These are phyloP conservation scores for Nyctereutes procyonoides DNA, from an alignment of 2,113 vertebrate species.

Conservation along the genomic window DNA sequence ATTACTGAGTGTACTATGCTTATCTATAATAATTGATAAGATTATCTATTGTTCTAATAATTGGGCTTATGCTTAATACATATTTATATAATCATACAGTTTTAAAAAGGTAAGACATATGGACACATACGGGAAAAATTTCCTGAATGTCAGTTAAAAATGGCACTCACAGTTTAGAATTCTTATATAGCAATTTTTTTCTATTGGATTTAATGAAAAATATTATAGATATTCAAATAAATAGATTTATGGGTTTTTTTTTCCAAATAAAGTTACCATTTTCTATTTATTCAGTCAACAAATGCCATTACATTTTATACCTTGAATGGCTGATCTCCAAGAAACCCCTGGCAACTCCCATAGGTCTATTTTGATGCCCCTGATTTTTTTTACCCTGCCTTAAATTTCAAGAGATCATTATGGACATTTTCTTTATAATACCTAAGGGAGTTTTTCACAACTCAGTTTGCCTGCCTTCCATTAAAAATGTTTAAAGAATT, in stretches of 20 bases:
- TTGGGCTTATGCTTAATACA: not conserved
- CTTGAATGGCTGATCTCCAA: not conserved
- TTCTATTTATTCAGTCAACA: not conserved
- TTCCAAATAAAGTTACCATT: not conserved
- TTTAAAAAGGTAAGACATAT: not conserved
- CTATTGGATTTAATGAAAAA: not conserved
- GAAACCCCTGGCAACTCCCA: not conserved
- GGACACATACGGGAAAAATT: not conserved
- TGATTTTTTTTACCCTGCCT: not conserved
- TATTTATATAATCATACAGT: not conserved
- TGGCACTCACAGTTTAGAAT: not conserved
- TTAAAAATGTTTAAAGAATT: slow-evolving; percentile 41
- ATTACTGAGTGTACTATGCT: not conserved
- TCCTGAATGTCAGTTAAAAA: not conserved
- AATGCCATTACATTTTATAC: not conserved
- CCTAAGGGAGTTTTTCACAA: not conserved
- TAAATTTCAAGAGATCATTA: slow-evolving; percentile 5
- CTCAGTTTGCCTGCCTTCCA: not conserved
- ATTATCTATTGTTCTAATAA: slow-evolving; percentile 3
- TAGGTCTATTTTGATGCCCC: not conserved
- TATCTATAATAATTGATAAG: not conserved
- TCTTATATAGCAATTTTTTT: not conserved
- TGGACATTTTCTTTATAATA: slow-evolving; percentile 31
- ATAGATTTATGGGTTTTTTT: not conserved
- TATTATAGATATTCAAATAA: not conserved